Evolutionary conservation across 2,113 vertebrate species (phyloP).

Genomic region (Tragelaphus strepsiceros): DNA sequence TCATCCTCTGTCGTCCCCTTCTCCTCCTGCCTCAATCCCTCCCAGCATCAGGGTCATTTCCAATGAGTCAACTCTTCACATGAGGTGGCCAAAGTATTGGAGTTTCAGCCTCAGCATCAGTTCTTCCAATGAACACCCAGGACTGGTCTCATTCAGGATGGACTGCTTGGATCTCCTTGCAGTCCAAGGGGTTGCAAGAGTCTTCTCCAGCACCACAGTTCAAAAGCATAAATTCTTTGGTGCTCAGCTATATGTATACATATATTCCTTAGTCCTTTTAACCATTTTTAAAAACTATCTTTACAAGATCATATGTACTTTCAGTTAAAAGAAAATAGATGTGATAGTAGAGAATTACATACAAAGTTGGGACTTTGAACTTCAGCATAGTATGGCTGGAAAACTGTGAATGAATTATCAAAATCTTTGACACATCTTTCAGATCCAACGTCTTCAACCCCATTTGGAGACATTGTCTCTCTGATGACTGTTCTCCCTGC

Average conservation of each 20-base stretch:
- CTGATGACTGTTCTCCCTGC: background rate
- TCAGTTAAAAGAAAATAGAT: background rate
- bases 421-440: background rate
- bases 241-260: background rate
- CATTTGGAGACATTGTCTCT: background rate
- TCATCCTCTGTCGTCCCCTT: too few species aligned
- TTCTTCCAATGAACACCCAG: too few species aligned
- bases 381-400: background rate
- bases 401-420: background rate
- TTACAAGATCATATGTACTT: background rate
- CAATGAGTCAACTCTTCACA: too few species aligned
- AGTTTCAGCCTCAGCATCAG: too few species aligned
- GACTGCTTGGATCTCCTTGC: too few species aligned
- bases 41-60: too few species aligned
- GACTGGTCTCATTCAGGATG: too few species aligned
- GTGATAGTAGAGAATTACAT: background rate
- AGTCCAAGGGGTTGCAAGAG: too few species aligned
- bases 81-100: too few species aligned
- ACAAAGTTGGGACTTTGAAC: background rate
- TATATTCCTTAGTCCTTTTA: background rate
- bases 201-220: too few species aligned
- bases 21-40: too few species aligned
- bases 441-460: background rate
- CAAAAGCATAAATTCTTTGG: too few species aligned
- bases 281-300: background rate